These are phyloP conservation scores for Encarsia formosa DNA, from an alignment of 2,888 invertebrate genomes.

Conservation along the genomic window DNA sequence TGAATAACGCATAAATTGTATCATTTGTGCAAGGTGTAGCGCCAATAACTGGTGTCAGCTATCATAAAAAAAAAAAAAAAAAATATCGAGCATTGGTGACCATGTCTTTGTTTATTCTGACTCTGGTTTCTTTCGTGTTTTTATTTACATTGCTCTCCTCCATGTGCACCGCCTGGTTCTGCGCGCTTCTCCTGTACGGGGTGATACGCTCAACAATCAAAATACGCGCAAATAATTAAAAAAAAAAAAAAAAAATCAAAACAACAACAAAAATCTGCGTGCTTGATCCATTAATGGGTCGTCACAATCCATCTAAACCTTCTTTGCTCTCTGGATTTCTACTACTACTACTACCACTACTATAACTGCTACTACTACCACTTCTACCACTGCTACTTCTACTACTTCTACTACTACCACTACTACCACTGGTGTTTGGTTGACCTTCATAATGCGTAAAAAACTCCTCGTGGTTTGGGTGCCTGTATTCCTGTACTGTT, in stretches of 20 bases:
- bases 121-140: conserved; percentile 37
- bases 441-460: neutral
- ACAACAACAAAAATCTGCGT: neutral
- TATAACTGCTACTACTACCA: conserved; percentile 31
- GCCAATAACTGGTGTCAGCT: conserved; percentile 33
- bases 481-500: neutral
- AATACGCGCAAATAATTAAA: too few species aligned
- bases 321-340: conserved; percentile 18
- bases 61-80: neutral
- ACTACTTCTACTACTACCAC: conserved; percentile 9
- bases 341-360: conserved; percentile 28
- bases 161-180: conserved; percentile 40
- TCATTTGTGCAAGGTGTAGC: conserved; percentile 33
- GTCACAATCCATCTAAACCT: neutral
- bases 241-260: too few species aligned
- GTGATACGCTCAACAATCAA: too few species aligned
- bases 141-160: conserved; percentile 36
- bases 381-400: conserved; percentile 15
- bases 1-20: too few species aligned
- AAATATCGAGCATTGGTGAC: too few species aligned
- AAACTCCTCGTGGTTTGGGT: too few species aligned
- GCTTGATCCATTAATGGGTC: neutral
- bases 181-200: conserved; percentile 33
- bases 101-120: conserved; percentile 38
- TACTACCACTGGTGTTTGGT: neutral